Conservation (phyloP, 2,888 invertebrate genomes). For the Mantis religiosa region DNA sequence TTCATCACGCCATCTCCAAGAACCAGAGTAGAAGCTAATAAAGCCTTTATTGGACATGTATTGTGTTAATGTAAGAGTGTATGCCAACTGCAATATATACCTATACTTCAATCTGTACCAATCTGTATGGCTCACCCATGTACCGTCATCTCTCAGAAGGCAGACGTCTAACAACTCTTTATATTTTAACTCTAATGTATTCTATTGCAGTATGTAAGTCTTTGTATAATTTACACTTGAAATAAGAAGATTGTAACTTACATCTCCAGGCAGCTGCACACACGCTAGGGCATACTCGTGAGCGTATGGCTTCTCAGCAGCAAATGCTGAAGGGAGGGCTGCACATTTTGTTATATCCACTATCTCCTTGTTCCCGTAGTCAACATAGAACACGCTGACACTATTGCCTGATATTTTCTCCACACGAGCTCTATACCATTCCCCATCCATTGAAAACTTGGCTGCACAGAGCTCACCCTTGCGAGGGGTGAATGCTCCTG, state of each 20-base stretch:
- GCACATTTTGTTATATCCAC: constrained; percentile 70
- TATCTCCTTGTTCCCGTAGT: constrained; percentile 91
- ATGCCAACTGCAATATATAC: too few species aligned
- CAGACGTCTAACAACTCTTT: too few species aligned
- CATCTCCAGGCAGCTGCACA: constrained; percentile 78
- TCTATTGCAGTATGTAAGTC: too few species aligned
- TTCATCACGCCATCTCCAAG: too few species aligned
- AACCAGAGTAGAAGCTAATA: too few species aligned
- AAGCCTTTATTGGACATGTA: too few species aligned
- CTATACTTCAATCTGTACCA: too few species aligned
- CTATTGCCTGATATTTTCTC: constrained; percentile 67
- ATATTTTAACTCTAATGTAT: too few species aligned
- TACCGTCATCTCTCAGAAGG: too few species aligned
- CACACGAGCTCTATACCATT: constrained; percentile 96
- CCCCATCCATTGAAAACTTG: constrained; percentile 78
- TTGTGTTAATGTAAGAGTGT: too few species aligned
- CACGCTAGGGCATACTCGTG: constrained; percentile 84
- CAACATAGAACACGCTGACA: constrained; percentile 82
- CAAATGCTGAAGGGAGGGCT: constrained; percentile 73
- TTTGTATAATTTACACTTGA: too few species aligned
- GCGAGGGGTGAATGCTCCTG: constrained; percentile 81
- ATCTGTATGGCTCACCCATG: too few species aligned
- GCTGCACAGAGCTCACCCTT: constrained; percentile 88
- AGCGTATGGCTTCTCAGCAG: constrained; percentile 73
- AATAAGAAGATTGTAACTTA: constrained; percentile 45